A percentile compares a stretch with the other conserved stretches of the same genome.
Conservation (phyloP, 2,113 vertebrate genomes). For the Meriones unguiculatus region DNA sequence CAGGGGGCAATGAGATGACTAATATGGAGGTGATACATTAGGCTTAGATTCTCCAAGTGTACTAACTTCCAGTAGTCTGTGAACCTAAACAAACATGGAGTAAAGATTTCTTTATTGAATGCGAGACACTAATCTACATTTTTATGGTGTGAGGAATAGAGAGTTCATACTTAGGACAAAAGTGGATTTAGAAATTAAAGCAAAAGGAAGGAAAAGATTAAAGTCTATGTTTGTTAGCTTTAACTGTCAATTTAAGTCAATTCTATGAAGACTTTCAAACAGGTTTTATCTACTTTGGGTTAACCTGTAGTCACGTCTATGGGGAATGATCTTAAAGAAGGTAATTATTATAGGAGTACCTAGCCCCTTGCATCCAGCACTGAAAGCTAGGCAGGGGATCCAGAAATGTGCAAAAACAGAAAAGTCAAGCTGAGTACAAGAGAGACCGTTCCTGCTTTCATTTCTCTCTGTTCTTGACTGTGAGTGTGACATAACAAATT, state of each 20-base stretch:
- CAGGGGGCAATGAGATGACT: no score
- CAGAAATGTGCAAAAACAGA: background rate
- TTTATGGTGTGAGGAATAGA: background rate
- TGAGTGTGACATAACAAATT: no score
- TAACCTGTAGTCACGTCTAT: background rate
- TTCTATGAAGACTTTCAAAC: background rate
- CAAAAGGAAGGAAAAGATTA: background rate
- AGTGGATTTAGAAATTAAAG: background rate
- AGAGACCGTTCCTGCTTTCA: background rate
- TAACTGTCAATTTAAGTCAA: background rate
- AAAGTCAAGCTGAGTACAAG: background rate
- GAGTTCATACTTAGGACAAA: background rate
- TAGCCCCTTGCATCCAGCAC: no score
- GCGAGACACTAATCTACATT: background rate
- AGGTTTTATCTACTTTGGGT: no score
- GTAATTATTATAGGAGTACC: no score
- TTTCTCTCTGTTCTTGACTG: background rate
- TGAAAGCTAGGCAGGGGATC: background rate
- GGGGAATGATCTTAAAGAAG: background rate
- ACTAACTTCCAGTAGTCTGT: background rate
- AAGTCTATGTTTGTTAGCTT: background rate
- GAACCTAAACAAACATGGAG: background rate
- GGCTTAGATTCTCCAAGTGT: background rate
- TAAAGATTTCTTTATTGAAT: background rate
- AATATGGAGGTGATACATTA: background rate